These are phyloP conservation scores for Brachionus calyciflorus DNA, from an alignment of 1,140 invertebrate species.

Conservation along the genomic window DNA sequence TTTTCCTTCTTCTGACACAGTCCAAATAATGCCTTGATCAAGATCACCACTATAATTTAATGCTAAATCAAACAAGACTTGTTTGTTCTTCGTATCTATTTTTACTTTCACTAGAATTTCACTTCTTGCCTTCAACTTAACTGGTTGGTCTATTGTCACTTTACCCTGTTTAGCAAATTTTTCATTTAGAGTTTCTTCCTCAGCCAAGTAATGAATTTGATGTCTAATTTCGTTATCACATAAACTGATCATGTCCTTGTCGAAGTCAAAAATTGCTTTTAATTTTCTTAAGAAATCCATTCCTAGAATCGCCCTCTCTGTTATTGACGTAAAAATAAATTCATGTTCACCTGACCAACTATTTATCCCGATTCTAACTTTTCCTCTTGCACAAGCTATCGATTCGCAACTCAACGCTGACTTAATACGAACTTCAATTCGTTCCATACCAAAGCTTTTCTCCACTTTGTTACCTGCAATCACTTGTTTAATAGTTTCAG, in stretches of 20 bases:
- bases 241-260: neutral
- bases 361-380: neutral
- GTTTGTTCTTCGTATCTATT: neutral
- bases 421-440: neutral
- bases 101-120: neutral
- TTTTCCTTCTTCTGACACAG: neutral
- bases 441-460: neutral
- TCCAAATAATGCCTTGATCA: neutral
- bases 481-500: neutral
- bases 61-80: neutral
- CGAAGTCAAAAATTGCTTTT: neutral
- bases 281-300: neutral
- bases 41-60: neutral
- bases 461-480: neutral
- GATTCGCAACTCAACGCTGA: neutral
- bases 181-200: no score
- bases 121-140: neutral
- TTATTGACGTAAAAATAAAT: neutral
- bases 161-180: no score
- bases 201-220: neutral
- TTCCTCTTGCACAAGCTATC: neutral
- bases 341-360: neutral
- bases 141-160: no score
- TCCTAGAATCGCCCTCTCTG: neutral
- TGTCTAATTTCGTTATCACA: neutral